Evolutionary conservation across 2,888 invertebrate species (phyloP).

Genomic region (Crocallis elinguaria): DNA sequence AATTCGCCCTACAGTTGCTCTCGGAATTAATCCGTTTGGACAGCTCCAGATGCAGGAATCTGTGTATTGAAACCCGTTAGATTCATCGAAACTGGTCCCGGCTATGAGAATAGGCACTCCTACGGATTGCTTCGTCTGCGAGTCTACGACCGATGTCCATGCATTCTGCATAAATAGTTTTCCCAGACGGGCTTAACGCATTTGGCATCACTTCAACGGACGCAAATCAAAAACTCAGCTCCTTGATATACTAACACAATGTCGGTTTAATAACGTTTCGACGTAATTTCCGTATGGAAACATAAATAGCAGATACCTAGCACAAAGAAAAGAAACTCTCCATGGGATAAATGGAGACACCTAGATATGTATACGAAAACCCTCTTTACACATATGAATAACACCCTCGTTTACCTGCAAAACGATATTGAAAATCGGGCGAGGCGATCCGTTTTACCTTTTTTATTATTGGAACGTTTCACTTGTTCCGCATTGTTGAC

Average conservation of each 20-base stretch:
- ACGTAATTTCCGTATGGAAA: conserved; percentile 30
- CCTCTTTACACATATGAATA: conserved; percentile 69
- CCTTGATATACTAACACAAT: conserved; percentile 19
- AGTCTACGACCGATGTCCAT: conserved; percentile 27
- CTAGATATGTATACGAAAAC: conserved; percentile 52
- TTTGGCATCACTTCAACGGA: conserved; percentile 22
- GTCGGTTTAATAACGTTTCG: conserved; percentile 26
- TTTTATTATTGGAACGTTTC: conserved; percentile 73
- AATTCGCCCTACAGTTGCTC: conserved; percentile 49
- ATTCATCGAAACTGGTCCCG: conserved; percentile 42
- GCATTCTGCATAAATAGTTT: conserved; percentile 48
- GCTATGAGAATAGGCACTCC: conserved; percentile 51
- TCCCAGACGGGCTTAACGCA: conserved; percentile 25
- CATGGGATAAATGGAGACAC: conserved; percentile 44
- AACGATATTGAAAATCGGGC: conserved; percentile 73
- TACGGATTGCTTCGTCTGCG: conserved; percentile 46
- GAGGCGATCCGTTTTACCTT: conserved; percentile 67
- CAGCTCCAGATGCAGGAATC: conserved; percentile 52
- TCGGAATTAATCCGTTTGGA: conserved; percentile 58
- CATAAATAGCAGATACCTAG: conserved; percentile 35
- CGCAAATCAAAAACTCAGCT: conserved; percentile 28
- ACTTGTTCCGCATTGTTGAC: conserved; percentile 76
- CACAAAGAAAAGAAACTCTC: conserved; percentile 45
- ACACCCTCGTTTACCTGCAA: conserved; percentile 68
- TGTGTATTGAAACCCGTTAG: conserved; percentile 55